A percentile compares a stretch with the other conserved stretches of the same genome.
Conservation (phyloP, 2,113 vertebrate genomes). For the Labeo catla region DNA sequence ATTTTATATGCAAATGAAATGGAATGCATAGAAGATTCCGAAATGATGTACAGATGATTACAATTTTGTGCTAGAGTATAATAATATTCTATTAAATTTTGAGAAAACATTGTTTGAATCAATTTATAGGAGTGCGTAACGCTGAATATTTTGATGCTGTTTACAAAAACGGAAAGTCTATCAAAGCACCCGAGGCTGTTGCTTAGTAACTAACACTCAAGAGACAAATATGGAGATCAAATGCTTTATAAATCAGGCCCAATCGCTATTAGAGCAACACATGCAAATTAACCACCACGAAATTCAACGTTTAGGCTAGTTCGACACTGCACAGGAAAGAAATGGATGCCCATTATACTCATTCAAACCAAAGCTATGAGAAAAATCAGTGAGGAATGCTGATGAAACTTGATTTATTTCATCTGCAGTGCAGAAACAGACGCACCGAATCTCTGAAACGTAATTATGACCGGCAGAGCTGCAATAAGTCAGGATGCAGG, state of each 20-base stretch:
- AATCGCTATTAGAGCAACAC: conserved; percentile 4
- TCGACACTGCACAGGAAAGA: not conserved
- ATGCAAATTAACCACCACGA: not conserved
- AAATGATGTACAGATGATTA: not conserved
- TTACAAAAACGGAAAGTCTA: not conserved
- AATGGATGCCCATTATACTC: not conserved
- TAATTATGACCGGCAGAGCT: not conserved
- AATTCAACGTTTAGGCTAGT: not conserved
- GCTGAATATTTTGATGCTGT: not conserved
- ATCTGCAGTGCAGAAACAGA: not conserved
- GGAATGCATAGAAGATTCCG: too few species aligned
- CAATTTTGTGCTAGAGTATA: not conserved
- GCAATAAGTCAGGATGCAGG: not conserved
- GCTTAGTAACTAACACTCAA: conserved; percentile 33
- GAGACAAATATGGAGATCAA: conserved; percentile 30
- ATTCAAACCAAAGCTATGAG: not conserved
- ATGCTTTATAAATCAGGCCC: conserved; percentile 28
- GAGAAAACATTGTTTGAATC: not conserved
- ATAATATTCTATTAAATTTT: not conserved
- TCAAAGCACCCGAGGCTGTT: conserved; percentile 15
- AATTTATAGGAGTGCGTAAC: not conserved
- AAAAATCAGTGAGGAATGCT: not conserved
- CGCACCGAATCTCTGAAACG: not conserved
- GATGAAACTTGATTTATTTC: not conserved
- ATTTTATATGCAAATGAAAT: not conserved